Evolutionary conservation across 2,113 vertebrate species (phyloP), one percentile per base, ranked within the genome.

Genomic region (pig (Sus scrofa)): DNA sequence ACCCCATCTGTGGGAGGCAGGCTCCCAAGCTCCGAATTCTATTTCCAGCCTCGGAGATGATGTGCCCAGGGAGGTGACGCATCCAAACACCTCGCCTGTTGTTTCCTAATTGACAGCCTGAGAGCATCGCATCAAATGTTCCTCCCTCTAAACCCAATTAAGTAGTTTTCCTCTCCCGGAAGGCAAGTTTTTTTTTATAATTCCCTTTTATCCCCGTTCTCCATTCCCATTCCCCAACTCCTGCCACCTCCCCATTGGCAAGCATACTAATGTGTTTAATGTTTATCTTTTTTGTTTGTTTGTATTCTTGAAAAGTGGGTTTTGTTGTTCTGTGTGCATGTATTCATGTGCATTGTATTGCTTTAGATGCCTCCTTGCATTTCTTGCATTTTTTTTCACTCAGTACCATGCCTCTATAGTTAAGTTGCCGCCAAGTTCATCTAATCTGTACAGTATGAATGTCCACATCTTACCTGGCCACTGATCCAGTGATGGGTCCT

Each of bases 51-150:
- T 77, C 12, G 0, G 54, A 74, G 83, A 92, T 67, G 94, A 94
- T 15, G 71, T 93, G 86, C 96, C 89, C 16, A 19, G 78, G 75
- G 94, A 89, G 73, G 87, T 98, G 98, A 97, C 62, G 37, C 98
- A 98, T 90, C 79, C 79, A 44, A 92, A 96, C 94, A 96, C 89
- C 84, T 98, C 60, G 67, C 89, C 95, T 97, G 77, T 87, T 97
- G 85, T 96, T 96, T 95, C 93, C 87, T 97, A 97, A 98, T 97
- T 98, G 97, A 97, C 96, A 98, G 96, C 87, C 95, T 58, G 78
- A 96, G 92, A 83, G 44, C 52, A 14, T 83, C 67, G 3, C 86
- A 68, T 97, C 89, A 84, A 94, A 87, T 89, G 73, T 87, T 88
- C 91, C 79, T 94, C 63, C 50, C 75, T 95, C 86, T 75, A 90